Evolutionary conservation across 2,888 invertebrate species (phyloP).

Genomic region (Aporophyla nigra): DNA sequence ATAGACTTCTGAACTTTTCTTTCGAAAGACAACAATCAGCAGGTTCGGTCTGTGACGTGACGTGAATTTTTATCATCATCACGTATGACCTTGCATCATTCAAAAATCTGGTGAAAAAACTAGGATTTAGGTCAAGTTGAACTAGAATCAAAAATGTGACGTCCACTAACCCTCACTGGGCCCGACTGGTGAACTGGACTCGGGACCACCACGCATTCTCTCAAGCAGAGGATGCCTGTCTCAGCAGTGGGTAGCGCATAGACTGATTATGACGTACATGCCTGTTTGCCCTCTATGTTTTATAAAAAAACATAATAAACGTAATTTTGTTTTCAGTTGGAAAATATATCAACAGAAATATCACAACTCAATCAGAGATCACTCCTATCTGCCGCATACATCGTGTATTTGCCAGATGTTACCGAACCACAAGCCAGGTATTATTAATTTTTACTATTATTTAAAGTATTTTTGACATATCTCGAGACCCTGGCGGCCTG

Average conservation of each 20-base stretch:
- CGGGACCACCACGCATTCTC: background rate
- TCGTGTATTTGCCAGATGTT: slow-evolving; percentile 93
- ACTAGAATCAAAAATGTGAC: background rate
- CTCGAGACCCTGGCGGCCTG: too few species aligned
- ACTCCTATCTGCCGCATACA: slow-evolving; percentile 94
- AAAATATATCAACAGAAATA: slow-evolving; percentile 92
- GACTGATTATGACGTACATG: background rate
- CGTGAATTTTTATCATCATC: background rate
- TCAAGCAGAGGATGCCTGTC: background rate
- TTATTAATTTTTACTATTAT: background rate
- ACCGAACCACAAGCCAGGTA: slow-evolving; percentile 93
- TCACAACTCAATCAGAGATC: slow-evolving; percentile 92
- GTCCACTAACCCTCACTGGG: background rate
- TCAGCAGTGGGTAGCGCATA: background rate
- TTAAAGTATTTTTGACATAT: too few species aligned
- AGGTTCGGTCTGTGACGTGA: background rate
- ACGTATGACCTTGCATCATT: background rate
- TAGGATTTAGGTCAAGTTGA: background rate
- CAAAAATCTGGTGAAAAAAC: background rate
- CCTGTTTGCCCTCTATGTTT: background rate
- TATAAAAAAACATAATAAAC: too few species aligned
- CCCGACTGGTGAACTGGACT: background rate
- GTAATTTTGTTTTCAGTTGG: slow-evolving; percentile 84
- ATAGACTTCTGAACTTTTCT: background rate
- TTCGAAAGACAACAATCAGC: background rate